Evolutionary conservation across 2,797 vertebrate genomes (phyloP), one percentile per base, ranked within the genome.

Genomic region (Pachyuromys duprasi): DNA sequence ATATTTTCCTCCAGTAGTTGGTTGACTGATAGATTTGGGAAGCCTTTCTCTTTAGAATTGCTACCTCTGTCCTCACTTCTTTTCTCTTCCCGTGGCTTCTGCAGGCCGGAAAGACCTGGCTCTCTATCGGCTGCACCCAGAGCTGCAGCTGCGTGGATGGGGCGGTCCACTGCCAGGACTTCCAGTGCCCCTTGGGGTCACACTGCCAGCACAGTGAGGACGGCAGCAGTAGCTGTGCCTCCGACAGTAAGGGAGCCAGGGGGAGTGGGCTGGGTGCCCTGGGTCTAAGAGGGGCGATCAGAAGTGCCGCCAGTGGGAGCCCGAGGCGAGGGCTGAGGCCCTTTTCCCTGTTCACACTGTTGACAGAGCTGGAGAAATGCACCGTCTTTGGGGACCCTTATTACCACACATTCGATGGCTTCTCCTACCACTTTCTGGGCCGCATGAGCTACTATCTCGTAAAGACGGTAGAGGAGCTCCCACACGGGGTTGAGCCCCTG

Each of bases 311-410:
- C 3, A 0, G 2, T 0, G 8, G 67, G 39, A 53, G 63, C n/a
- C 8, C 80, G 69, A 12, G 31, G 1, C 20, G 17, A 28, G 57
- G 60, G 17, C 17, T 20, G 39, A 36, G 36, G 76, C 26, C 60
- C 69, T 84, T 74, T 39, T 88, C 42, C 75, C 8, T 6, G 11
- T 3, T 78, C 63, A 28, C 28, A 53, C n/a, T 94, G 93, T 95
- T 22, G 79, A 83, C 96, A 97, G 97, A 67, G 28, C 99, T 98
- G 20, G 91, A 98, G 89, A 98, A 95, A 93, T 99, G 99, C 96
- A 98, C 22, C 28, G 62, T 99, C 93, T 98, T 98, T 0, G 99
- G 99, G 2, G 99, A 99, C 97, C 99, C 99, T 28, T 98, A 98
- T 97, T 98, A 99, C 97, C 97, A 93, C 42, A 99, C 99, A 0